Percentiles rank a stretch among this genome's conserved stretches.
phyloP scores from a whole-genome alignment of 2,797 vertebrate species.

The Gobio occitaniae region DNA sequence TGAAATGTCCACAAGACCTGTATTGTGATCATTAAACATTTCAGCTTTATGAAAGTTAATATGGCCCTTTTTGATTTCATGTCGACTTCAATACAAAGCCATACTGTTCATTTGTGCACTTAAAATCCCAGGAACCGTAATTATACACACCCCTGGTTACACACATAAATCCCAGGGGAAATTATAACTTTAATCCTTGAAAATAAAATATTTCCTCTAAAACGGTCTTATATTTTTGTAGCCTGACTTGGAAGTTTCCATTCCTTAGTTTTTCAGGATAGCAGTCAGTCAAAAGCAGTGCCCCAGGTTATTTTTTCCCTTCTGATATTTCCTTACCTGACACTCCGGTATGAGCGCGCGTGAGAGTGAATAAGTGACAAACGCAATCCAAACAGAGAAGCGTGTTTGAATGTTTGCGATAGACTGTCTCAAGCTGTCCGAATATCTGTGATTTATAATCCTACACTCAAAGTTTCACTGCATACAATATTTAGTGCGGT shows the following conservation, averaged over 20 bases:
- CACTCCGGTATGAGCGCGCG: slow-evolving; percentile 2
- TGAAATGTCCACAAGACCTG: neutral
- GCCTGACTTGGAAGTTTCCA: slow-evolving; percentile 30
- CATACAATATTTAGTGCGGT: slow-evolving; percentile 37
- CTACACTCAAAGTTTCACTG: slow-evolving; percentile 30
- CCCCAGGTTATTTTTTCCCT: slow-evolving; percentile 31
- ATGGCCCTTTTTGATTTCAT: neutral
- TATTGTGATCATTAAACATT: neutral
- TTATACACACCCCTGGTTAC: neutral
- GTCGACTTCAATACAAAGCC: neutral
- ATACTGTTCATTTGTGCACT: neutral
- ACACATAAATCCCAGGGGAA: slow-evolving; percentile 20
- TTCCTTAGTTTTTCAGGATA: slow-evolving; percentile 14
- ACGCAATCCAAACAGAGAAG: neutral
- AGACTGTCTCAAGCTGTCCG: slow-evolving; percentile 4
- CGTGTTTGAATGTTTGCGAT: slow-evolving; percentile 4
- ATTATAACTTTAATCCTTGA: slow-evolving; percentile 5
- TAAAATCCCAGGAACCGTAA: slow-evolving; percentile 5
- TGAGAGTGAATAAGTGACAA: slow-evolving; percentile 19
- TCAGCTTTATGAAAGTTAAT: neutral
- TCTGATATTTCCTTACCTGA: slow-evolving; percentile 38
- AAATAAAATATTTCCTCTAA: slow-evolving; percentile 23
- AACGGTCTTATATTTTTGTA: slow-evolving; percentile 16
- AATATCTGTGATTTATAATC: slow-evolving; percentile 34
- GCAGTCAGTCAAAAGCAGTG: slow-evolving; percentile 32